A percentile compares a stretch with the other conserved stretches of the same genome.
Conservation (phyloP, 1,140 invertebrate genomes). For the Drosophila eugracilis region DNA sequence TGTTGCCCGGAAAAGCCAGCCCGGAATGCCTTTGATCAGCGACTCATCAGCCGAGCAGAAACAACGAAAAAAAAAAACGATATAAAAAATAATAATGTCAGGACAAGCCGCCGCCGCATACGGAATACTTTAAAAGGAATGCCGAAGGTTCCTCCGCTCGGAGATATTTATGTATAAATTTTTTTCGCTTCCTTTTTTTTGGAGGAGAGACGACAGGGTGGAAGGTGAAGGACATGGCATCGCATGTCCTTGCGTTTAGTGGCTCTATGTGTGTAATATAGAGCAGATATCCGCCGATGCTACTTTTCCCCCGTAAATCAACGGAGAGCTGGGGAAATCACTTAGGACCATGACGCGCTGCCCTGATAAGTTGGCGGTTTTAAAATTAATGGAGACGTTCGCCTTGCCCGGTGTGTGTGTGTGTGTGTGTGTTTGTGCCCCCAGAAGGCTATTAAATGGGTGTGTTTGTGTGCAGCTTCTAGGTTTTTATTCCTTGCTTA, state of each 20-base stretch:
- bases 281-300: slow-evolving; percentile 38
- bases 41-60: slow-evolving; percentile 32
- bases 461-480: slow-evolving; percentile 3
- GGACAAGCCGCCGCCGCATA: slow-evolving; percentile 34
- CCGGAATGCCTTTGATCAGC: slow-evolving; percentile 58
- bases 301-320: slow-evolving; percentile 58
- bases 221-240: slow-evolving; percentile 56
- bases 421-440: not conserved
- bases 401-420: slow-evolving; percentile 28
- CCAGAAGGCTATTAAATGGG: slow-evolving; percentile 25
- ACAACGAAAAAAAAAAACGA: slow-evolving; percentile 20
- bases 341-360: slow-evolving; percentile 70
- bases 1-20: slow-evolving; percentile 10
- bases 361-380: slow-evolving; percentile 75
- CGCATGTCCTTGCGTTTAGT: slow-evolving; percentile 46
- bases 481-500: slow-evolving; percentile 41
- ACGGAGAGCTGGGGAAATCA: slow-evolving; percentile 63
- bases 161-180: slow-evolving; percentile 58
- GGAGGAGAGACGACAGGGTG: slow-evolving; percentile 1
- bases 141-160: slow-evolving; percentile 40
- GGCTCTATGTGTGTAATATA: slow-evolving; percentile 43
- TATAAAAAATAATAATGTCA: slow-evolving; percentile 56
- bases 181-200: slow-evolving; percentile 24
- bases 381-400: slow-evolving; percentile 75
- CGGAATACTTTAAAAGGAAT: slow-evolving; percentile 57